Evolutionary conservation across 2,888 invertebrate species (phyloP), one percentile per base, ranked within the genome.

Genomic region (Cephus nigrinus): DNA sequence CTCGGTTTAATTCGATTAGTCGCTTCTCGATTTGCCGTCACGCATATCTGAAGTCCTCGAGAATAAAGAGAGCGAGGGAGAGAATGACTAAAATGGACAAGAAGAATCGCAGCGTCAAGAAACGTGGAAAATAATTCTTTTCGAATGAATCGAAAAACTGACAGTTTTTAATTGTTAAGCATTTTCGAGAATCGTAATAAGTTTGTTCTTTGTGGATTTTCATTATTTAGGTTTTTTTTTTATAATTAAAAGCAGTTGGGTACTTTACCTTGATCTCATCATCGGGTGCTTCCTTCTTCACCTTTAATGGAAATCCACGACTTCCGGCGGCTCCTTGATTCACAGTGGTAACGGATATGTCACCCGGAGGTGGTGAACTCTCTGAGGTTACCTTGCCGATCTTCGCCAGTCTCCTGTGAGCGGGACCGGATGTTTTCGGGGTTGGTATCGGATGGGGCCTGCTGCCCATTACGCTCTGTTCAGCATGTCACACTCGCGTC

Each of bases 221-320:
- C 0, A 55, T 23, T 9, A 5, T 23, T 55, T 23, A 23, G 23
- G 1, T 35, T 35, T 12, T 12, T 11, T 33, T 36, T 1, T 5
- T 23, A 9, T 3, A 15, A 5, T 40, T 55, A 9, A 55, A 55
- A 2, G 55, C 15, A 23, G 9, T 55, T 23, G 9, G 55, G 55
- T 9, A 15, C 23, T 71, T 88, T 92, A 96, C 96, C 94, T 95
- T 95, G 90, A 96, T 96, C 92, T 96, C 96, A 92, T 96, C 95
- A 92, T 95, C 95, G 81, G 93, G 92, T 86, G 94, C 93, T 90
- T 96, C 95, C 91, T 95, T 95, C 92, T 96, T 96, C 84, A 94
- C 93, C 87, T 91, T 92, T 73, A 92, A 87, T 81, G 34, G 32
- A 69, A 76, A 33, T 32, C 71, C 71, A 31, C 71, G 31, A 71